Evolutionary conservation across 2,888 invertebrate species (phyloP).

Genomic region (Sinopyrophorus schimmeli): DNA sequence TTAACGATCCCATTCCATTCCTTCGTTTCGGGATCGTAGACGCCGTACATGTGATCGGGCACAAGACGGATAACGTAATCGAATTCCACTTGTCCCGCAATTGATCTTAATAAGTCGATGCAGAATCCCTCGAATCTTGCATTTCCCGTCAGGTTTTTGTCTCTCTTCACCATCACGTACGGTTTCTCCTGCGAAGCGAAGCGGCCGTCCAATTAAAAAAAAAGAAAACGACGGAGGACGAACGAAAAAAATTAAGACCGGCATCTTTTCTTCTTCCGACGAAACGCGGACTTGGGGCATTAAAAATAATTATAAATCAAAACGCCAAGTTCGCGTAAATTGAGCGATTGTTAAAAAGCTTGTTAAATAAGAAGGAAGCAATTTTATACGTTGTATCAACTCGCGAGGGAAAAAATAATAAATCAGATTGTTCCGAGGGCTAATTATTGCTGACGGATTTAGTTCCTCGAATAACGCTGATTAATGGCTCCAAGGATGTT

Average conservation of each 20-base stretch:
- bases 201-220: conserved; percentile 6
- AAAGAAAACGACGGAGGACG: background rate
- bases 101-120: conserved; percentile 82
- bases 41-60: conserved; percentile 89
- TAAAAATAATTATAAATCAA: conserved; percentile 34
- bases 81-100: conserved; percentile 84
- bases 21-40: conserved; percentile 81
- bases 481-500: conserved; percentile 19
- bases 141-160: conserved; percentile 83
- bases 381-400: conserved; percentile 31
- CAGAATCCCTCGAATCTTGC: conserved; percentile 90
- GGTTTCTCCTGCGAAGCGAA: conserved; percentile 79
- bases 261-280: background rate
- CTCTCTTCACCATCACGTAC: conserved; percentile 87
- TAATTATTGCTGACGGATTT: conserved; percentile 30
- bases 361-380: conserved; percentile 35
- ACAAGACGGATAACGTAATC: conserved; percentile 83
- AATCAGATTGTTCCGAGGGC: conserved; percentile 27
- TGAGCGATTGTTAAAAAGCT: conserved; percentile 37
- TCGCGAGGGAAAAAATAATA: conserved; percentile 33
- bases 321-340: conserved; percentile 35
- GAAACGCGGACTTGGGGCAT: background rate
- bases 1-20: conserved; percentile 90
- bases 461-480: conserved; percentile 25
- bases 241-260: background rate